Base-by-base conservation (phyloP, 2,113 vertebrate species). In the Pseudopipra pipra region DNA sequence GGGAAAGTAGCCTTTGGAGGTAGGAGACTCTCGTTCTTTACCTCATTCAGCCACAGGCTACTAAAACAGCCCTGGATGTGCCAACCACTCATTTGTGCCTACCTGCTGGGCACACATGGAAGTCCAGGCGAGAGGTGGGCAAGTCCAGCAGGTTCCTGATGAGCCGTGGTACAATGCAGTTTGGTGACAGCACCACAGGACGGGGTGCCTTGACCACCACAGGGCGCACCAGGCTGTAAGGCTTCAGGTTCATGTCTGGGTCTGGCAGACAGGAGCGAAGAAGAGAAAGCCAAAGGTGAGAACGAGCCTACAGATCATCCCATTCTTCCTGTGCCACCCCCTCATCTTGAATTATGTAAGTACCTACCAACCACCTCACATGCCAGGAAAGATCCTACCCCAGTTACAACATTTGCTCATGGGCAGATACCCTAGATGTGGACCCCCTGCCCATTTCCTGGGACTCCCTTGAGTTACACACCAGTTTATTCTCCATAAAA, bases 141-240 rank as follows among this genome's bases (percentile, higher is more conserved):
- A 99, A 98, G 87, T 99, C 99, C 83, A 99, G 95, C 67, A 99
- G 98, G 76, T 99, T 98, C 93, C 99, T 98, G 67, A 99, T 99
- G 90, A 99, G 98, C 44, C 98, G 96, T 4, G 98, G 94, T 2
- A 98, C 99, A 30, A 99, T 98, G 67, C 99, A 97, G 46, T 98
- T 98, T 0, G 99, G 99, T 8, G 98, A 97, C 83, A 99, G 98
- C 96, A 99, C 97, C 67, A 99, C 98, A 0, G 99, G 99, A 39
- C 99, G 97, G 47, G 96, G 98, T 4, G 97, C 84, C 35, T 97
- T 96, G 41, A 98, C 97, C 61, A 97, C 82, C 52, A 99, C 95
- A 0, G 98, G 98, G 47, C 97, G 98, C 77, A 99, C 99, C 46
- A 99, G 93, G 91, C 98, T 99, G 90, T 99, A 99, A 5, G 99